Percentiles rank a stretch among this genome's conserved stretches.
Evolutionary conservation across 92 coral and sea anemone species (phyloP).

Genomic region (Metridium senile): DNA sequence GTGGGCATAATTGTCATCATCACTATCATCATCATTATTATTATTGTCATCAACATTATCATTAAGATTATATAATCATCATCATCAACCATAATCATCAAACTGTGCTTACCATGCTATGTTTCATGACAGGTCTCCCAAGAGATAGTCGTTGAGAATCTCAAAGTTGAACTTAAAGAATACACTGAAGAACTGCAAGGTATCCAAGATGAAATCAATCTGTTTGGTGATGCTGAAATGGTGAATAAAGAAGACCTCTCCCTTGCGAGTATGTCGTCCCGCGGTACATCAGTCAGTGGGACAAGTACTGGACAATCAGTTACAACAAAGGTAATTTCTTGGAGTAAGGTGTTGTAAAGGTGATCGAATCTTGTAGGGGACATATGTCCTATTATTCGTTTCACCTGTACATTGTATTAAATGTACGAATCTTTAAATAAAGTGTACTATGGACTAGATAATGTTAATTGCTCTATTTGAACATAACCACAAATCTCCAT

Average conservation of each 20-base stretch:
- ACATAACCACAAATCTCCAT: too few species aligned
- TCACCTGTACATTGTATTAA: too few species aligned
- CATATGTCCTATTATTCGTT: too few species aligned
- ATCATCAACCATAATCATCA: background rate
- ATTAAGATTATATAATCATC: background rate
- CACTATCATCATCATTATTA: background rate
- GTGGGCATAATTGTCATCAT: background rate
- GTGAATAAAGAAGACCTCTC: slow-evolving; percentile 43
- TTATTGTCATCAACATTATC: background rate
- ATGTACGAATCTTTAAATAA: too few species aligned
- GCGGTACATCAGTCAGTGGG: background rate
- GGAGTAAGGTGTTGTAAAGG: background rate
- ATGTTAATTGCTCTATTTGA: too few species aligned
- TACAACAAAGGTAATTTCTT: slow-evolving; percentile 1
- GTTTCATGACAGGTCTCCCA: slow-evolving; percentile 51
- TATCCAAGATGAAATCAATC: slow-evolving; percentile 53
- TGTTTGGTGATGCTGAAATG: slow-evolving; percentile 45
- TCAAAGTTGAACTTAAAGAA: slow-evolving; percentile 44
- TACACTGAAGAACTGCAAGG: slow-evolving; percentile 66
- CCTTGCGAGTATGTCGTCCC: slow-evolving; percentile 9
- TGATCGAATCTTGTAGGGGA: too few species aligned
- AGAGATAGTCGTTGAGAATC: slow-evolving; percentile 61
- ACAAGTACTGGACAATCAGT: slow-evolving; percentile 2
- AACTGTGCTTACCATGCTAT: background rate
- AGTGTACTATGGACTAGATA: too few species aligned